Base-by-base conservation (phyloP, 2,797 vertebrate genomes). In the Perodicticus potto region DNA sequence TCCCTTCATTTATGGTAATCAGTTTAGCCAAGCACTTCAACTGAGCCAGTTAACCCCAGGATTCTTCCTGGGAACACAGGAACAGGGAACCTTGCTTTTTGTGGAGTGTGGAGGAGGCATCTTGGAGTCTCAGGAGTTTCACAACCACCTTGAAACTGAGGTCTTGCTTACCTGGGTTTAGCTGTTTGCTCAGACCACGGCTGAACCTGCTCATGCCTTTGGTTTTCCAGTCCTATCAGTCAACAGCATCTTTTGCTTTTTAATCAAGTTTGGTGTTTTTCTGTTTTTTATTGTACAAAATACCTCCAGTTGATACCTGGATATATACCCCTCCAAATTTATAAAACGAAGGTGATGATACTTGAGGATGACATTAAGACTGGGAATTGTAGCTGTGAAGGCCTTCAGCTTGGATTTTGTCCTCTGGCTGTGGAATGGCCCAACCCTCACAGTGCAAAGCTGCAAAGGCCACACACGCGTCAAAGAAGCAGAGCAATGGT, bases 1-100 rank as follows among this genome's bases (percentile, higher is more conserved):
- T 53, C 32, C 22, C n/a, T n/a, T 76, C 17, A 12, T 14, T 55
- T 49, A 57, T 17, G 29, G 74, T 34, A 29, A 76, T 76, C 14
- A 43, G 14, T 61, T 80, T 61, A 88, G 73, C 43, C 32, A 84
- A 92, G 43, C 27, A 72, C 16, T 55, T 84, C 11, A 65, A 34
- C 2, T 4, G 19, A 45, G 67, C 25, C 34, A 20, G 43, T 67
- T 7, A 81, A 55, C 43, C 23, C 63, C 5, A 55, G n/a, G 76
- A 45, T 34, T 78, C 86, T 23, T 57, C 34, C 32, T 67, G 69
- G 59, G 57, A 78, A 40, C 49, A 91, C 57, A 53, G 27, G n/a
- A 84, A 69, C 37, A 92, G n/a, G 81, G 76, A 86, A n/a, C 20
- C 45, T 53, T 53, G 57, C 77, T 84, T 89, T 89, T 89, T 27